Conservation (phyloP, 2,888 invertebrate species). For the Amphimallon solstitiale region DNA sequence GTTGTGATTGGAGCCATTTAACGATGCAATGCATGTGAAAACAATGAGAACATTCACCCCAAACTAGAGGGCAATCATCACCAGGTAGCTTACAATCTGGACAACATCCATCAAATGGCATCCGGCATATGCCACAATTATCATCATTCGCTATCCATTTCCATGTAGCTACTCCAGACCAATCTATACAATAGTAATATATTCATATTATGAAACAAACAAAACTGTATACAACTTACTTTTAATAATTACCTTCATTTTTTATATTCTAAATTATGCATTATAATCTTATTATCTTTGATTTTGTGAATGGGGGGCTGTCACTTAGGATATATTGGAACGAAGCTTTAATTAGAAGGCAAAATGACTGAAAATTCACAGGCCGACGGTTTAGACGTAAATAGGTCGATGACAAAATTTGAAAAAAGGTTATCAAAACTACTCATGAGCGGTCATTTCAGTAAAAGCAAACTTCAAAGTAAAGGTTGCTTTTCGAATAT, state of each 20-base stretch:
- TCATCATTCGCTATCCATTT: constrained; percentile 99
- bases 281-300: constrained; percentile 25
- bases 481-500: neutral
- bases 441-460: constrained; percentile 28
- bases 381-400: neutral
- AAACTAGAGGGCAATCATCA: constrained; percentile 97
- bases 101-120: constrained; percentile 98
- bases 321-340: neutral
- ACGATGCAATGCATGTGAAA: constrained; percentile 99
- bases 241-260: constrained; percentile 73
- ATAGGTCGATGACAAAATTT: constrained; percentile 34
- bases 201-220: constrained; percentile 1
- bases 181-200: constrained; percentile 67
- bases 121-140: constrained; percentile 98
- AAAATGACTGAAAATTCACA: constrained; percentile 22
- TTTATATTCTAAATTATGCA: constrained; percentile 12
- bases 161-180: constrained; percentile 98
- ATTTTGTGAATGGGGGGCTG: constrained; percentile 9
- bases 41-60: constrained; percentile 99
- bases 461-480: constrained; percentile 35
- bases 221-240: constrained; percentile 62
- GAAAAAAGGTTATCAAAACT: constrained; percentile 36
- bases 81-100: constrained; percentile 97
- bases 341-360: neutral
- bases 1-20: constrained; percentile 97